Evolutionary conservation across 2,113 vertebrate species (phyloP).

Genomic region (Chaetura pelagica): DNA sequence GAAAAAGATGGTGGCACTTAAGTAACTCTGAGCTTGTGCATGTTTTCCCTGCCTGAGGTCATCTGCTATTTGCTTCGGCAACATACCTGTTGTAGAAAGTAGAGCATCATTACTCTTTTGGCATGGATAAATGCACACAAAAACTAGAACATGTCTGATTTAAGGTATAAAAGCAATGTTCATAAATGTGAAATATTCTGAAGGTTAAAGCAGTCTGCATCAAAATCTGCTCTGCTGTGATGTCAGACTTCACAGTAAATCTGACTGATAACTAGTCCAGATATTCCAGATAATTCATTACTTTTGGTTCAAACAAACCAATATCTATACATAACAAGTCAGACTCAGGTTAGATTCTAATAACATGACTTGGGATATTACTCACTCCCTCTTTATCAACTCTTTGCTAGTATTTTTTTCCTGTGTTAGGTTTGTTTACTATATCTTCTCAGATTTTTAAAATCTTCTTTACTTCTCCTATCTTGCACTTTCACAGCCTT

Average conservation of each 20-base stretch:
- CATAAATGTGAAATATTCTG: not conserved
- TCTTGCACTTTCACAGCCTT: not conserved
- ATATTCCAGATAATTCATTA: not conserved
- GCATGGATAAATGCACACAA: not conserved
- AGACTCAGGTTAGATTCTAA: not conserved
- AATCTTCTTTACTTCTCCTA: not conserved
- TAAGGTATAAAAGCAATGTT: not conserved
- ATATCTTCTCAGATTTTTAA: not conserved
- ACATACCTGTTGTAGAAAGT: slow-evolving; percentile 77
- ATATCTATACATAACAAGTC: not conserved
- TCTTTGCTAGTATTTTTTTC: not conserved
- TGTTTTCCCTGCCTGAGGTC: slow-evolving; percentile 84
- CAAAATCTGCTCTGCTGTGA: not conserved
- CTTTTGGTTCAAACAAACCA: not conserved
- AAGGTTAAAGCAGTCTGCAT: not conserved
- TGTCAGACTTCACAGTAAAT: not conserved
- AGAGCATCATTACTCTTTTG: not conserved
- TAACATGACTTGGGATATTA: not conserved
- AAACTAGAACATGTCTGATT: not conserved
- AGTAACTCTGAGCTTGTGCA: slow-evolving; percentile 82
- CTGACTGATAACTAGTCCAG: not conserved
- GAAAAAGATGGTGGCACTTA: slow-evolving; percentile 87
- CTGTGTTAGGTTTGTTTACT: not conserved
- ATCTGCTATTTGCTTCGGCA: slow-evolving; percentile 85
- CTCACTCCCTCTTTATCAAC: not conserved